Percentiles rank a stretch among this genome's conserved stretches.
phyloP scores from a whole-genome alignment of 1,140 invertebrate species.

The Delia radicum region DNA sequence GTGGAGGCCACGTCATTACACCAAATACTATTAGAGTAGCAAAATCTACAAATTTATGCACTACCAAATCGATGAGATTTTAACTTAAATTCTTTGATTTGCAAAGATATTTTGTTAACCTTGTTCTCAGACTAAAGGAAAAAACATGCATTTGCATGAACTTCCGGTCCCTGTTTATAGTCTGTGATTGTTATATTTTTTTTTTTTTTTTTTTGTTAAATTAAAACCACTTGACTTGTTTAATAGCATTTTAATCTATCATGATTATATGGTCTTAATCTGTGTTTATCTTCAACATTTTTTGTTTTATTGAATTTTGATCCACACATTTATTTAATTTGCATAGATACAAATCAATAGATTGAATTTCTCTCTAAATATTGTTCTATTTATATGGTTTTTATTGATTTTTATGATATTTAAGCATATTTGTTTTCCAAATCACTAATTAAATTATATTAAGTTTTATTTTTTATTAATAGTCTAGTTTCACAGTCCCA shows the following conservation, averaged over 20 bases:
- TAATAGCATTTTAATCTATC: background rate
- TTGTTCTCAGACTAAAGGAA: no score
- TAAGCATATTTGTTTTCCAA: background rate
- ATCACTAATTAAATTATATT: background rate
- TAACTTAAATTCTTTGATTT: background rate
- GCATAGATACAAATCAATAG: background rate
- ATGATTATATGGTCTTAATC: background rate
- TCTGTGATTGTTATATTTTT: background rate
- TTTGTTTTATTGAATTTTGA: background rate
- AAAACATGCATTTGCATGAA: no score
- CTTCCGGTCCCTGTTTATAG: background rate
- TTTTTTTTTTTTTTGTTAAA: background rate
- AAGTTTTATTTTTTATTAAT: background rate
- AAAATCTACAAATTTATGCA: no score
- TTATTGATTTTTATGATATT: background rate
- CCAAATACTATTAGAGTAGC: no score
- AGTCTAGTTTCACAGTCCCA: background rate
- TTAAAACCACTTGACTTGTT: background rate
- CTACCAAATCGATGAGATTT: no score
- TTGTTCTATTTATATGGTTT: background rate
- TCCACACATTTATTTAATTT: background rate
- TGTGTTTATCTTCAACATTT: background rate
- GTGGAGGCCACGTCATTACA: no score
- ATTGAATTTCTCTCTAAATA: background rate
- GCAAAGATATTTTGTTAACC: background rate